phyloP scores from a whole-genome alignment of 2,888 invertebrate species.

The Nomada ferruginata region DNA sequence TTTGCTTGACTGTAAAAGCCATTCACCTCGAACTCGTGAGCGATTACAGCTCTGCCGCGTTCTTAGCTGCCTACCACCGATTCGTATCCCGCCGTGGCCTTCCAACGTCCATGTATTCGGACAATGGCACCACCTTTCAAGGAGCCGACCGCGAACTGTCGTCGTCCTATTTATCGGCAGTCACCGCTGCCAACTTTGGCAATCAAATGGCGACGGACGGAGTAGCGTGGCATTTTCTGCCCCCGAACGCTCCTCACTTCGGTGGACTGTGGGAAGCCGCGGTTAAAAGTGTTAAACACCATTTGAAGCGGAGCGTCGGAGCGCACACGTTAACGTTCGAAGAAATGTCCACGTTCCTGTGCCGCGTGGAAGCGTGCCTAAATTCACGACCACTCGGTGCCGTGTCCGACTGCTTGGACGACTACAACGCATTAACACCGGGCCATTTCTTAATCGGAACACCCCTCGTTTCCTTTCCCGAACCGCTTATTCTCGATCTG shows the following conservation, averaged over 20 bases:
- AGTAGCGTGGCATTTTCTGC: neutral
- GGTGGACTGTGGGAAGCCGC: neutral
- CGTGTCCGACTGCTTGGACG: neutral
- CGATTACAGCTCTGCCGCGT: neutral
- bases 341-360: neutral
- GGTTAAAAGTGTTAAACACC: neutral
- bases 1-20: slow-evolving; percentile 29
- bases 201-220: neutral
- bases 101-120: neutral
- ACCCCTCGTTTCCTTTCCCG: too few relatives aligned
- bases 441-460: too few relatives aligned
- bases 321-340: slow-evolving; percentile 3
- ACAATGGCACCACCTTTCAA: slow-evolving; percentile 16
- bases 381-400: slow-evolving; percentile 8
- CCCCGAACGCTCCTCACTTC: slow-evolving; percentile 15
- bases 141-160: slow-evolving; percentile 7
- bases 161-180: neutral
- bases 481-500: too few relatives aligned
- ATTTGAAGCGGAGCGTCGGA: neutral
- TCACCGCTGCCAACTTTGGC: neutral
- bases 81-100: slow-evolving; percentile 29
- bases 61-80: neutral
- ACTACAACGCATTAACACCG: too few relatives aligned
- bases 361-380: neutral
- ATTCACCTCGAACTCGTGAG: slow-evolving; percentile 36